Evolutionary conservation across 2,888 invertebrate species (phyloP).

Genomic region (Sarcophaga variegata): DNA sequence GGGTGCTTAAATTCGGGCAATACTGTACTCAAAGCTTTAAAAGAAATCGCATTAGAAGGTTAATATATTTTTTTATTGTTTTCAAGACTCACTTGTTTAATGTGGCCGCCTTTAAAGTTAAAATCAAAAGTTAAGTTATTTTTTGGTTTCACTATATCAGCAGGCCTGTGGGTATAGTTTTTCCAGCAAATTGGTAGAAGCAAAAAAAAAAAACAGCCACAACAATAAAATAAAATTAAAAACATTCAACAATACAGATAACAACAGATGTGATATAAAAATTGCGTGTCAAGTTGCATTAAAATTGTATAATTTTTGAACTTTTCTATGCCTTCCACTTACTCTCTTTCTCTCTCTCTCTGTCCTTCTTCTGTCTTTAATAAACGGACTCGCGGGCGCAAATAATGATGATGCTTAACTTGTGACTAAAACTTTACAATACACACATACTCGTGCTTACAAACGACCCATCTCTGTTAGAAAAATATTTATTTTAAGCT

Average conservation of each 20-base stretch:
- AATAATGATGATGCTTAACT: constrained; percentile 36
- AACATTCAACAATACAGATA: not conserved
- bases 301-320: constrained; percentile 65
- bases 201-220: constrained; percentile 4
- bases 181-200: constrained; percentile 41
- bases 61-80: constrained; percentile 17
- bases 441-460: too few relatives aligned
- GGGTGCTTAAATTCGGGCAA: too few relatives aligned
- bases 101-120: constrained; percentile 11
- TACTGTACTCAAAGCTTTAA: not conserved
- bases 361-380: not conserved
- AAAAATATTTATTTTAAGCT: constrained; percentile 13
- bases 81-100: not conserved
- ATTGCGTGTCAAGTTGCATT: constrained; percentile 64
- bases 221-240: constrained; percentile 17
- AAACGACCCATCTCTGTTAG: constrained; percentile 53
- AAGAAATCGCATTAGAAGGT: not conserved
- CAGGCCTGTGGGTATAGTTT: constrained; percentile 51
- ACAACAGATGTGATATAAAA: constrained; percentile 2
- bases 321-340: constrained; percentile 28
- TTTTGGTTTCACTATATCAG: constrained; percentile 36
- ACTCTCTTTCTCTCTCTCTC: not conserved
- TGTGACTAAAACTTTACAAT: not conserved
- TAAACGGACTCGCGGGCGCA: not conserved
- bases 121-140: constrained; percentile 24